Base-by-base conservation (phyloP, 2,113 vertebrate species). In the Phalacrocorax aristotelis region DNA sequence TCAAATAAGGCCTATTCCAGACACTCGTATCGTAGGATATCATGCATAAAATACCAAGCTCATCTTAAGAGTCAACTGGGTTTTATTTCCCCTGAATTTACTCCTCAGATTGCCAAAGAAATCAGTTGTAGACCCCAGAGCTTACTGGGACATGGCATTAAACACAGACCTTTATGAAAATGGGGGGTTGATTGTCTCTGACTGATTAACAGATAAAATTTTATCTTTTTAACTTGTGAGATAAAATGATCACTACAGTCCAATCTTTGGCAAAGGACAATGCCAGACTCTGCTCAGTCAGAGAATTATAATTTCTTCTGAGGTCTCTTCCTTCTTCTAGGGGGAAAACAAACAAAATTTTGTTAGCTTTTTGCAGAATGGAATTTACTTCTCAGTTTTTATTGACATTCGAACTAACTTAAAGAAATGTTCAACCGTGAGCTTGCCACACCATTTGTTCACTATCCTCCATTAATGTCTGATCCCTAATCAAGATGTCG, bases 1-100 rank as follows among this genome's bases (percentile, higher is more conserved):
- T 78, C 51, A 75, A 18, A 36, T n/a, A 51, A 60, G 26, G 16
- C 26, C 12, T 52, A 6, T 58, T 87, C 12, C 26, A 87, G 58
- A 48, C 13, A 55, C 7, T 38, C 0, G 0, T 77, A 7, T n/a
- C 3, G 4, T 7, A 84, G 34, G 4, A 57, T 48, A 49, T 20
- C 25, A 40, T 30, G 15, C 11, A 58, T 19, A 75, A 71, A 89
- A 66, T 40, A 61, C 9, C 4, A 75, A 70, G 30, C 4, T 27
- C 18, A 77, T 22, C 17, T 48, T 55, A 51, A 55, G 36, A 75
- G 14, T 48, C 65, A 70, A 4, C 5, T 10, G 36, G 26, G 4
- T 69, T 65, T 87, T 52, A 22, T 26, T 84, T 8, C 4, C 0
- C 14, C 21, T 23, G 5, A 95, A 75, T 75, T 78, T 44, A 71